phyloP scores from a whole-genome alignment of 1,140 invertebrate species.

The Bursaphelenchus mucronatus region DNA sequence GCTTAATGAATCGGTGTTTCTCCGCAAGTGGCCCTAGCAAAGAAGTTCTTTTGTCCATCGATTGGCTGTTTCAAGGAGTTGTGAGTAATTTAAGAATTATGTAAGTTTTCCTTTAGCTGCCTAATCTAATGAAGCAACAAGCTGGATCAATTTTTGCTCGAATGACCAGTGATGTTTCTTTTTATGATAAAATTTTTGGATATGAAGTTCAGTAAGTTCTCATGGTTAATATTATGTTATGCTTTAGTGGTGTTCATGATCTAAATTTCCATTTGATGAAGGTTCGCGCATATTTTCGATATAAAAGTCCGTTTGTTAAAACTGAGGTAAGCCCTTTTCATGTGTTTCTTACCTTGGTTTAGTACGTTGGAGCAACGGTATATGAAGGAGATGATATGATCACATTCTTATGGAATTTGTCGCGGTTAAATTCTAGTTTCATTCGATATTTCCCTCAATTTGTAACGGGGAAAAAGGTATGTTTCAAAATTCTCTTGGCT shows the following conservation, averaged over 20 bases:
- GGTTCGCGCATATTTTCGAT: constrained; percentile 32
- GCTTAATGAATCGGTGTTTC: too few relatives aligned
- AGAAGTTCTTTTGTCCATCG: too few relatives aligned
- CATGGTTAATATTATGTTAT: neutral
- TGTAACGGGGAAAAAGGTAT: constrained; percentile 25
- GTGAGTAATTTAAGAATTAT: too few relatives aligned
- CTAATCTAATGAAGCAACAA: constrained; percentile 14
- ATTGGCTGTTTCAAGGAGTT: too few relatives aligned
- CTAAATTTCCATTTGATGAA: constrained; percentile 27
- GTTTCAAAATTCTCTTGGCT: constrained; percentile 2
- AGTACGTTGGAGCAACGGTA: constrained; percentile 26
- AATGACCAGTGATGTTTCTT: constrained; percentile 18
- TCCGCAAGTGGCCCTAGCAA: too few relatives aligned
- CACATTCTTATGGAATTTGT: constrained; percentile 28
- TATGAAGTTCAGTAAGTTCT: constrained; percentile 13
- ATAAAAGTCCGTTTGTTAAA: constrained; percentile 33
- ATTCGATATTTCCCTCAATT: constrained; percentile 27
- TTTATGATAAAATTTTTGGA: constrained; percentile 21
- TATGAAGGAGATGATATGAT: constrained; percentile 26
- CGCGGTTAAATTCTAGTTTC: constrained; percentile 19
- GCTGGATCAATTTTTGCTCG: constrained; percentile 17
- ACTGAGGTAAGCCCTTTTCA: constrained; percentile 22
- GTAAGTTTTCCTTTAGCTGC: constrained; percentile 16
- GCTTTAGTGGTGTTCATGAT: constrained; percentile 7
- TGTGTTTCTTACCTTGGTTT: constrained; percentile 2